phyloP scores from a whole-genome alignment of 2,888 invertebrate species.

The Mycalesis mineus region DNA sequence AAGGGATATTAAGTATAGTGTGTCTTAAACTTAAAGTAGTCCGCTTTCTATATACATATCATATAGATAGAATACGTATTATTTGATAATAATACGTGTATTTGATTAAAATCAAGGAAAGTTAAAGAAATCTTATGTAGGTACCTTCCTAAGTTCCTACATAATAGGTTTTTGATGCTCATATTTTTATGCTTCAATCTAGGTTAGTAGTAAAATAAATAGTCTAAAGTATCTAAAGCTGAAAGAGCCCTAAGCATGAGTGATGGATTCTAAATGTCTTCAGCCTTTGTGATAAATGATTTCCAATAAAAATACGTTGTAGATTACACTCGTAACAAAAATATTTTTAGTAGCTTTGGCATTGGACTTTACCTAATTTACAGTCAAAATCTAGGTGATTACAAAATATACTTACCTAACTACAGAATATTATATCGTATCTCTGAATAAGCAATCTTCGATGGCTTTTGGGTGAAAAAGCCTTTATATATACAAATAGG shows the following conservation, averaged over 20 bases:
- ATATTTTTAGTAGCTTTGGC: slow-evolving; percentile 21
- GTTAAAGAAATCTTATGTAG: too few relatives aligned
- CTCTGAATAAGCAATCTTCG: slow-evolving; percentile 57
- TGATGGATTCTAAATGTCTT: slow-evolving; percentile 1
- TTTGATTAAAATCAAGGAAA: too few relatives aligned
- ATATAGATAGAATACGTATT: too few relatives aligned
- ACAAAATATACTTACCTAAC: slow-evolving; percentile 53
- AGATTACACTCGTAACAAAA: slow-evolving; percentile 22
- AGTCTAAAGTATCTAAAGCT: background rate
- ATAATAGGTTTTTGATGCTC: background rate
- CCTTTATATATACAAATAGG: slow-evolving; percentile 60
- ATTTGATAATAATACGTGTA: too few relatives aligned
- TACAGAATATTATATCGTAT: slow-evolving; percentile 60
- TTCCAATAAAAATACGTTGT: slow-evolving; percentile 16
- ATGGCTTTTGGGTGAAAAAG: slow-evolving; percentile 33
- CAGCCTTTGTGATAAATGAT: slow-evolving; percentile 11
- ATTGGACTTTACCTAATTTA: slow-evolving; percentile 35
- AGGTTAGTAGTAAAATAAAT: background rate
- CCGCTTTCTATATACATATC: too few relatives aligned
- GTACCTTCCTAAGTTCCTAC: too few relatives aligned
- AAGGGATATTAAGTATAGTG: background rate
- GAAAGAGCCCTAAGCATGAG: background rate
- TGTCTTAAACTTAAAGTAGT: background rate
- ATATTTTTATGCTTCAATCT: background rate
- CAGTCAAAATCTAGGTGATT: slow-evolving; percentile 52